Percentiles rank a stretch among this genome's conserved stretches.
phyloP scores from a whole-genome alignment of 2,888 invertebrate genomes.

The Drosophila nr. perissopoda region DNA sequence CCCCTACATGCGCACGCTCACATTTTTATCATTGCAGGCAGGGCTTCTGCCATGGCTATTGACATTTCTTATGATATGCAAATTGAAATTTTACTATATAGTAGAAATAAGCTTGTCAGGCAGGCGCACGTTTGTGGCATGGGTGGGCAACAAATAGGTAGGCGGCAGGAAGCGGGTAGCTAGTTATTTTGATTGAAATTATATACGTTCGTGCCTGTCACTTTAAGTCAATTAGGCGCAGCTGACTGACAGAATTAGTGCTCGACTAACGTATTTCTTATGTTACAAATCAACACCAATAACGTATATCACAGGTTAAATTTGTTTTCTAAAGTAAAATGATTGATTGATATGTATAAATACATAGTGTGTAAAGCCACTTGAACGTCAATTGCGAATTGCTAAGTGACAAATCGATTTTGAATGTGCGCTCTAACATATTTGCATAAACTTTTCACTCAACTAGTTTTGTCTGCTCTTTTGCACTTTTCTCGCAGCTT shows the following conservation, averaged over 20 bases:
- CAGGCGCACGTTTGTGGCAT: background rate
- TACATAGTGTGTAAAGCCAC: conserved; percentile 17
- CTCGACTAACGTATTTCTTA: background rate
- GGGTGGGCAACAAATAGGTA: conserved; percentile 5
- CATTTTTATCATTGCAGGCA: conserved; percentile 44
- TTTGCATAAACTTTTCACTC: conserved; percentile 55
- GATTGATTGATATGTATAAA: background rate
- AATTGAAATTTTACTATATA: conserved; percentile 76
- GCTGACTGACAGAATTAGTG: conserved; percentile 12
- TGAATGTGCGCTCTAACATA: conserved; percentile 44
- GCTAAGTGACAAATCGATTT: conserved; percentile 58
- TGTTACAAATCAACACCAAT: background rate
- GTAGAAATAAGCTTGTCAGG: conserved; percentile 27
- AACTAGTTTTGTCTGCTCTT: conserved; percentile 16
- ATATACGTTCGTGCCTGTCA: conserved; percentile 37
- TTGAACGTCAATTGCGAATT: conserved; percentile 24
- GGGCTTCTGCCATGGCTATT: conserved; percentile 60
- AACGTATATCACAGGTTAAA: background rate
- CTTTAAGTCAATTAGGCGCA: conserved; percentile 45
- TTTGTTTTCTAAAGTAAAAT: background rate
- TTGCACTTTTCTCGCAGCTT: background rate
- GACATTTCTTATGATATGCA: conserved; percentile 75
- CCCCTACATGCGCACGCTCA: conserved; percentile 4
- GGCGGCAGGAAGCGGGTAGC: conserved; percentile 26
- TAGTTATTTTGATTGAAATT: conserved; percentile 75